phyloP scores from a whole-genome alignment of 2,113 vertebrate genomes.

The Eidolon helvum region DNA sequence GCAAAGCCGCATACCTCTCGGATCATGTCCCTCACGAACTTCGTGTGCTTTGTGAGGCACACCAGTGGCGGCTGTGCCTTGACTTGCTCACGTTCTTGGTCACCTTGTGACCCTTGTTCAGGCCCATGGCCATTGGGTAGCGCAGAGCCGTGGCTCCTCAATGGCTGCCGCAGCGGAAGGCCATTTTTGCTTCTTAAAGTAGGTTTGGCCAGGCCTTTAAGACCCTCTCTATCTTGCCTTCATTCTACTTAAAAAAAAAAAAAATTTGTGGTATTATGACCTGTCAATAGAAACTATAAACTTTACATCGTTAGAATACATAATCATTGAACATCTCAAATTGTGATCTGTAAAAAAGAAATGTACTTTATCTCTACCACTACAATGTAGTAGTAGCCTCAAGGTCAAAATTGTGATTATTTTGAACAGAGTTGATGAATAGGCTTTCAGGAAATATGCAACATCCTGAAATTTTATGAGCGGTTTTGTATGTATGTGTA shows the following conservation, averaged over 20 bases:
- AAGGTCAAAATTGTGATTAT: not conserved
- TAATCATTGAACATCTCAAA: not conserved
- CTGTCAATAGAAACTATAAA: not conserved
- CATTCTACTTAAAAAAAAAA: not conserved
- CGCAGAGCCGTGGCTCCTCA: slow-evolving; percentile 90
- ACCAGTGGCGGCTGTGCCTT: slow-evolving; percentile 93
- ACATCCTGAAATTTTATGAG: not conserved
- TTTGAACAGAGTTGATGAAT: not conserved
- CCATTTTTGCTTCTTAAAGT: not conserved
- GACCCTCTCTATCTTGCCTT: not conserved
- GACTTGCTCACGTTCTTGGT: slow-evolving; percentile 93
- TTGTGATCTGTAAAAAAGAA: not conserved
- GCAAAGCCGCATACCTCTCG: slow-evolving; percentile 96
- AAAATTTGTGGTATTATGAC: not conserved
- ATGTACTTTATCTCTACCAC: not conserved
- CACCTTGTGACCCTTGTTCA: slow-evolving; percentile 95
- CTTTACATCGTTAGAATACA: not conserved
- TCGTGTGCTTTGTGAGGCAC: slow-evolving; percentile 95
- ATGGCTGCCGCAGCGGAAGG: too few species aligned
- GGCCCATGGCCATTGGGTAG: slow-evolving; percentile 98
- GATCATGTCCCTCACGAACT: slow-evolving; percentile 97
- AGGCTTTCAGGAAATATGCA: not conserved
- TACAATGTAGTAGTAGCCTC: not conserved
- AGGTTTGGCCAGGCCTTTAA: not conserved
- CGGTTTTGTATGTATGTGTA: not conserved